Conservation (phyloP, 23 tunicate genomes). For the Styela plicata region DNA sequence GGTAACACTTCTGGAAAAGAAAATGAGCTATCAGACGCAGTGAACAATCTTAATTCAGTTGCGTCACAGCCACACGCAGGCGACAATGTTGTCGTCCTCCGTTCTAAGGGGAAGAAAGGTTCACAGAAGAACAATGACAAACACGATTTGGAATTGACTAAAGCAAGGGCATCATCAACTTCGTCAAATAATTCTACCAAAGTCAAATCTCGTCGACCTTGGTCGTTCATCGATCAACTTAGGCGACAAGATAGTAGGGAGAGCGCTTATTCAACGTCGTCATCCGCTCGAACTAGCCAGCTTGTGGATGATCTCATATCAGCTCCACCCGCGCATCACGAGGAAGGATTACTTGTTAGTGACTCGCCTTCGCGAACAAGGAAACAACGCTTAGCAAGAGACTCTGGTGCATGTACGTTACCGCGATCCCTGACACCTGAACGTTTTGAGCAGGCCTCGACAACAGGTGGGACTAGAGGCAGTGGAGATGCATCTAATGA, state of each 20-base stretch:
- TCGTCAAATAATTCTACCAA: constrained; percentile 19
- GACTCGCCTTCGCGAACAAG: neutral
- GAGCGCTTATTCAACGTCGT: constrained; percentile 16
- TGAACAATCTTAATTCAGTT: neutral
- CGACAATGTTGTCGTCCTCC: constrained; percentile 4
- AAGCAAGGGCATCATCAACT: constrained; percentile 6
- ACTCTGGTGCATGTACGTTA: constrained; percentile 7
- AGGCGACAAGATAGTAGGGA: constrained; percentile 22
- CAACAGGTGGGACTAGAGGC: neutral
- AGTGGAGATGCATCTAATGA: neutral
- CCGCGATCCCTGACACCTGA: constrained; percentile 27
- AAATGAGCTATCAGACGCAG: constrained; percentile 6
- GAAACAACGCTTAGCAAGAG: neutral
- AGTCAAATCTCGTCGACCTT: constrained; percentile 26
- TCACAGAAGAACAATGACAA: neutral
- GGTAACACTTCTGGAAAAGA: constrained; percentile 15
- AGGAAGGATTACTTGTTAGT: neutral
- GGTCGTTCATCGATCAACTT: constrained; percentile 30
- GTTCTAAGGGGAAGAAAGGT: neutral
- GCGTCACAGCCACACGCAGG: neutral
- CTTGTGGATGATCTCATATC: constrained; percentile 7
- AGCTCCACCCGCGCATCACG: constrained; percentile 8
- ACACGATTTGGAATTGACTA: neutral
- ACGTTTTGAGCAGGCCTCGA: neutral
- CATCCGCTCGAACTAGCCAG: constrained; percentile 15